Evolutionary conservation across 2,888 invertebrate genomes (phyloP).

Genomic region (Cylloceria caligata): DNA sequence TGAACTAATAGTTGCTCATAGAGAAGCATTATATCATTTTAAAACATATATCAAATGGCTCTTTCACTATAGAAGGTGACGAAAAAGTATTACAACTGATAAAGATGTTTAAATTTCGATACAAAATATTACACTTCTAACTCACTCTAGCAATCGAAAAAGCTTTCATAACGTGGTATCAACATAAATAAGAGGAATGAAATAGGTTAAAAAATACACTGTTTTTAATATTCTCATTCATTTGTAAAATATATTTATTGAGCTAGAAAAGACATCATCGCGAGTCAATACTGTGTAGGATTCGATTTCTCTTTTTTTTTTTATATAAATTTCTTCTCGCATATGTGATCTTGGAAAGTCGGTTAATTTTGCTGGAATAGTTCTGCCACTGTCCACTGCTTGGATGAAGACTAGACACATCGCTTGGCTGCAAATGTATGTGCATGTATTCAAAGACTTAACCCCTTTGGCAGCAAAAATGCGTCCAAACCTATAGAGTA

Average conservation of each 20-base stretch:
- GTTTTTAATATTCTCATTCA: not conserved
- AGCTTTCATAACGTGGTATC: not conserved
- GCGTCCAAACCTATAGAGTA: too few species aligned
- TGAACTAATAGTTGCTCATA: not conserved
- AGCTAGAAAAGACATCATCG: not conserved
- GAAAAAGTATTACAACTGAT: too few species aligned
- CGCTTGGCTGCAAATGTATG: not conserved
- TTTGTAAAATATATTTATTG: slow-evolving; percentile 21
- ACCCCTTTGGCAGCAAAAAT: too few species aligned
- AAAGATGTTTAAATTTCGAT: too few species aligned
- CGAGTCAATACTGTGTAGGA: slow-evolving; percentile 29
- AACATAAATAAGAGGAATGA: not conserved
- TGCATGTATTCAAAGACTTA: too few species aligned
- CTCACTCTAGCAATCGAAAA: not conserved
- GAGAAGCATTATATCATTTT: not conserved
- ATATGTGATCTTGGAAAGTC: not conserved
- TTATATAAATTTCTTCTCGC: not conserved
- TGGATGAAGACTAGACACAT: not conserved
- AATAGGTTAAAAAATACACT: not conserved
- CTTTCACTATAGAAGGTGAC: too few species aligned
- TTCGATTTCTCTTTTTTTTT: slow-evolving; percentile 67
- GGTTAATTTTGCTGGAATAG: not conserved
- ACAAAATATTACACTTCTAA: too few species aligned
- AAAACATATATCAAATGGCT: too few species aligned
- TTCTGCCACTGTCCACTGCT: not conserved